phyloP scores from a whole-genome alignment of 2,113 vertebrate species.

The Boleophthalmus pectinirostris region DNA sequence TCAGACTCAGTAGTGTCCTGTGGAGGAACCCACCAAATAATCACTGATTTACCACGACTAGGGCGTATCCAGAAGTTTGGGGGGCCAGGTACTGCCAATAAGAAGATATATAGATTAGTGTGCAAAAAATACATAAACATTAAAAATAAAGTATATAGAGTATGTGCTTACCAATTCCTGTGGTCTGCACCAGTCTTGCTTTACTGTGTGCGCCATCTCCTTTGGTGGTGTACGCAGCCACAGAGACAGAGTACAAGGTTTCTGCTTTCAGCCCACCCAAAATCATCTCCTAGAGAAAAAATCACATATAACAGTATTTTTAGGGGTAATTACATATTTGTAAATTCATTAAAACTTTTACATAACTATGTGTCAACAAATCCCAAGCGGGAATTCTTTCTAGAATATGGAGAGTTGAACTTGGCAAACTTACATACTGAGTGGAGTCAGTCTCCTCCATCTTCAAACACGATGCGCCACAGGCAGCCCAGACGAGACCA shows the following conservation, averaged over 20 bases:
- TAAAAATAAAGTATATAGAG: constrained; percentile 10
- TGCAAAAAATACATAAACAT: constrained; percentile 35
- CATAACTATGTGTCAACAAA: constrained; percentile 7
- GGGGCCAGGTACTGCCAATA: constrained; percentile 82
- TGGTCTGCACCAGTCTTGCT: constrained; percentile 87
- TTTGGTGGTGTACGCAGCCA: constrained; percentile 96
- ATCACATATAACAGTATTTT: constrained; percentile 11
- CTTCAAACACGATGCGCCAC: constrained; percentile 76
- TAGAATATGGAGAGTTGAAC: constrained; percentile 14
- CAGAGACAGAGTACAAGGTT: constrained; percentile 89
- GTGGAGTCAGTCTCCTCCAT: constrained; percentile 95
- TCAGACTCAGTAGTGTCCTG: constrained; percentile 44
- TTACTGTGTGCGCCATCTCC: constrained; percentile 93
- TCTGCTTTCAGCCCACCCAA: constrained; percentile 88
- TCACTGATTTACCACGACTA: constrained; percentile 80
- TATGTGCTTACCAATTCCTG: constrained; percentile 82
- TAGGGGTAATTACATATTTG: not conserved
- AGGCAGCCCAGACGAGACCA: constrained; percentile 60
- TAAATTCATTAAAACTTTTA: constrained; percentile 4
- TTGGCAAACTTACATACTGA: constrained; percentile 87
- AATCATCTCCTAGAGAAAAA: constrained; percentile 83
- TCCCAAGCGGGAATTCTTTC: constrained; percentile 12
- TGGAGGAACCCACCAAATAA: constrained; percentile 69
- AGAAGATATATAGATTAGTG: constrained; percentile 48
- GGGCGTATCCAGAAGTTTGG: constrained; percentile 85